A percentile compares a stretch with the other conserved stretches of the same genome.
These are phyloP conservation scores for Phymastichus coffea DNA, from an alignment of 1,140 invertebrate species.

Conservation along the genomic window DNA sequence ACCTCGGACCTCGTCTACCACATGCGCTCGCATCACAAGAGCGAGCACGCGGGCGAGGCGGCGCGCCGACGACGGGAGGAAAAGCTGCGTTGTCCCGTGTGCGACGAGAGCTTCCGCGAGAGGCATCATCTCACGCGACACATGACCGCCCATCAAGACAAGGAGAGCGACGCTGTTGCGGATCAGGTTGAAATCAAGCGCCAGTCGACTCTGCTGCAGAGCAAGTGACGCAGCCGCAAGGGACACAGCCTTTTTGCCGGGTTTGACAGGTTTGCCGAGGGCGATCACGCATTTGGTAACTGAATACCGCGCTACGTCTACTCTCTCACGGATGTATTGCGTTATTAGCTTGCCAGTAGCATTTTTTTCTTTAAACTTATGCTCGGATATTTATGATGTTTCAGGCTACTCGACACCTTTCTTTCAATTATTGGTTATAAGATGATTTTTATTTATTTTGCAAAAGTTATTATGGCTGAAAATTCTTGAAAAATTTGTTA, in stretches of 20 bases:
- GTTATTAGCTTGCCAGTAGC: no score
- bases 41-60: conserved; percentile 68
- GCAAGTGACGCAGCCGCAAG: conserved; percentile 52
- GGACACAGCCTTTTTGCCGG: not conserved
- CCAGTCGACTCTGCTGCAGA: conserved; percentile 37
- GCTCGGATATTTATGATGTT: no score
- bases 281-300: conserved; percentile 27
- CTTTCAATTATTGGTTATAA: no score
- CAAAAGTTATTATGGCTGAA: no score
- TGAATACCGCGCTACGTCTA: no score
- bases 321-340: no score
- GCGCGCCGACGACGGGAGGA: conserved; percentile 80
- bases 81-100: conserved; percentile 91
- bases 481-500: no score
- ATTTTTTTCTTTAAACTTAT: no score
- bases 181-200: conserved; percentile 50
- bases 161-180: conserved; percentile 62
- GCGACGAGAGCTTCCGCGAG: conserved; percentile 93
- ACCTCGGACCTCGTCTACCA: conserved; percentile 97
- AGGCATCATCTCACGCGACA: conserved; percentile 94
- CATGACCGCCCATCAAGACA: conserved; percentile 87
- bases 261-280: conserved; percentile 19
- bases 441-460: no score
- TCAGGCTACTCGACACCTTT: no score
- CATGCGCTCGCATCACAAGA: conserved; percentile 94